These are phyloP conservation scores for Pachyuromys duprasi DNA, from an alignment of 2,797 vertebrate genomes.

Conservation along the genomic window DNA sequence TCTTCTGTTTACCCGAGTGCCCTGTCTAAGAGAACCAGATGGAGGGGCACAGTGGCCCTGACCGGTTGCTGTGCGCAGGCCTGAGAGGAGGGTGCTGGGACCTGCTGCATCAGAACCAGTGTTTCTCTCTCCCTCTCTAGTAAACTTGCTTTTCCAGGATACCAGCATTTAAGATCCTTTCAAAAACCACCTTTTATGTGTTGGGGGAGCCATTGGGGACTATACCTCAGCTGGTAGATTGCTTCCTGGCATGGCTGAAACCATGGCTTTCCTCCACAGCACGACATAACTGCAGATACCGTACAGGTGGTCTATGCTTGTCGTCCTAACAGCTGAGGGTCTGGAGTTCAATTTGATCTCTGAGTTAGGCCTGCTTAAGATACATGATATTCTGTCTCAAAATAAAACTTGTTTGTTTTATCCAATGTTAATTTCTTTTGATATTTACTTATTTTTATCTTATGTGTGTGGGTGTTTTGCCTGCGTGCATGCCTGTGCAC, in stretches of 20 bases:
- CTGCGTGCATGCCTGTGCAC: not conserved
- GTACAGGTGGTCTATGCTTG: not conserved
- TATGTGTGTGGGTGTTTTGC: not conserved
- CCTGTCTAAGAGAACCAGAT: not conserved
- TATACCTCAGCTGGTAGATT: not conserved
- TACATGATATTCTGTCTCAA: not conserved
- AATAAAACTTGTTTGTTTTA: not conserved
- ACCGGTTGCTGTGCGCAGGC: conserved; percentile 7
- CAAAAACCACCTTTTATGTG: not conserved
- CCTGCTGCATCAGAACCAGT: not conserved
- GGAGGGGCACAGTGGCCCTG: not conserved
- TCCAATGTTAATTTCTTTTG: not conserved
- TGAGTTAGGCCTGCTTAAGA: not conserved
- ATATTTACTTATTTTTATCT: not conserved
- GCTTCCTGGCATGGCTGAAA: not conserved
- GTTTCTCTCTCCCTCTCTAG: conserved; percentile 8
- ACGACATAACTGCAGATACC: not conserved
- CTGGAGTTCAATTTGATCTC: not conserved
- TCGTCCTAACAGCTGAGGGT: not conserved
- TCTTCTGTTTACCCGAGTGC: conserved; percentile 12
- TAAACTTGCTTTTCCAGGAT: conserved; percentile 35
- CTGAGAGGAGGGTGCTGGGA: not conserved
- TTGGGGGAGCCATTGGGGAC: not conserved
- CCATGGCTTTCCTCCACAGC: not conserved
- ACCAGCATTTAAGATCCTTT: not conserved